Evolutionary conservation across 2,888 invertebrate species (phyloP), one percentile per base, ranked within the genome.

Genomic region (Tricholauxania praeusta): DNA sequence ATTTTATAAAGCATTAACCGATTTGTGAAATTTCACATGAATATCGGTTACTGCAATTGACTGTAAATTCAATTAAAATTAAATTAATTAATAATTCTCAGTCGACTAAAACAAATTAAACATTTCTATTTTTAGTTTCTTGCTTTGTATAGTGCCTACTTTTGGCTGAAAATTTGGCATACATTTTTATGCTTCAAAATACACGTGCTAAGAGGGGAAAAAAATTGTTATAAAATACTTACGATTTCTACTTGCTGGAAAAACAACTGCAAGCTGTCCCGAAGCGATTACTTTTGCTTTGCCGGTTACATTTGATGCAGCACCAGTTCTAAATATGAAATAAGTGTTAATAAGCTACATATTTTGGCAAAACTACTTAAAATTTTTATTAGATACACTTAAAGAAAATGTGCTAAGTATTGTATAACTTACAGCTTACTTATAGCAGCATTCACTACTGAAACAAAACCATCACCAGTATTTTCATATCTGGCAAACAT

Each of bases 401-500:
- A 6, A 1, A 60, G 7, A n/a, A 10, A 0, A 15, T 3, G 52
- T 66, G 15, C 1, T 12, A 1, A 14, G 12, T 4, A 3, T 39
- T 39, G 39, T 10, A 1, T 19, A 65, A 81, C 85, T 82, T 62
- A 85, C 86, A 84, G 63, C 62, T 78, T 72, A 73, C 79, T 84
- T 28, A 86, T 79, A 12, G 80, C 84, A 22, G 85, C 86, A 78
- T 91, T 91, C 6, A 87, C 77, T 1, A 91, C 90, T 0, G 88
- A 86, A 1, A 91, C 85, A 1, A 86, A 85, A 5, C 87, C 87
- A 64, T 89, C 90, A 79, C 84, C 88, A 79, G 81, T 87, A 75
- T 79, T 80, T 76, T 82, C 83, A 84, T 94, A 94, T 73, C 90
- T 89, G 0, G 94, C 93, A 3, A 91, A 91, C 68, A 93, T 91